Evolutionary conservation across 2,888 invertebrate genomes (phyloP).

Genomic region (Rhingia campestris): DNA sequence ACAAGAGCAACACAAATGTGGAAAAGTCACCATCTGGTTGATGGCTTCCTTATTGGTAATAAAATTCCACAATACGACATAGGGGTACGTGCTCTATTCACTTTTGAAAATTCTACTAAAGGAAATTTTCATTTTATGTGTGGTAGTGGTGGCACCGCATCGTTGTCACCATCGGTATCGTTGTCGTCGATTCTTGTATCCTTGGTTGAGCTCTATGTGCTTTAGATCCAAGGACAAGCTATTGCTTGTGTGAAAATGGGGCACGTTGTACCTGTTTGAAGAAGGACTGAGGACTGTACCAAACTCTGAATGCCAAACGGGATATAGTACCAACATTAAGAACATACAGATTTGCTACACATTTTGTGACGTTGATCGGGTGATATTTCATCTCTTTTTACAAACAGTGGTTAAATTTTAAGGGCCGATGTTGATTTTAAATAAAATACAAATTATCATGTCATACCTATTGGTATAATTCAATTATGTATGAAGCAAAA

Average conservation of each 20-base stretch:
- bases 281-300: not conserved
- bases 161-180: constrained; percentile 22
- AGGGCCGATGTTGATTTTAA: too few relatives aligned
- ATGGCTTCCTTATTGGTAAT: constrained; percentile 70
- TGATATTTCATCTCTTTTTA: too few relatives aligned
- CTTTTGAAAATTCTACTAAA: constrained; percentile 23
- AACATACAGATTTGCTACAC: not conserved
- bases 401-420: too few relatives aligned
- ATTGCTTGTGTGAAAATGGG: constrained; percentile 11
- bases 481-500: too few relatives aligned
- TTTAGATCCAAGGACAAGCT: constrained; percentile 9
- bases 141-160: constrained; percentile 27
- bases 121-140: constrained; percentile 61
- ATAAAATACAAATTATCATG: too few relatives aligned
- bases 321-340: not conserved
- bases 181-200: constrained; percentile 6
- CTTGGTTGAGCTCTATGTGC: constrained; percentile 21
- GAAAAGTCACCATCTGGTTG: constrained; percentile 68
- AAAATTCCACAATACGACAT: constrained; percentile 64
- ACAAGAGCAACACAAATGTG: constrained; percentile 55
- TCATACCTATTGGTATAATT: too few relatives aligned
- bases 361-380: too few relatives aligned
- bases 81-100: constrained; percentile 47
- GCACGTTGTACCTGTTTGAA: constrained; percentile 36
- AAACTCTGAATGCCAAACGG: not conserved